Percentiles rank a stretch among this genome's conserved stretches.
Conservation (phyloP, 2,113 vertebrate species). For the Ochotona curzoniae region DNA sequence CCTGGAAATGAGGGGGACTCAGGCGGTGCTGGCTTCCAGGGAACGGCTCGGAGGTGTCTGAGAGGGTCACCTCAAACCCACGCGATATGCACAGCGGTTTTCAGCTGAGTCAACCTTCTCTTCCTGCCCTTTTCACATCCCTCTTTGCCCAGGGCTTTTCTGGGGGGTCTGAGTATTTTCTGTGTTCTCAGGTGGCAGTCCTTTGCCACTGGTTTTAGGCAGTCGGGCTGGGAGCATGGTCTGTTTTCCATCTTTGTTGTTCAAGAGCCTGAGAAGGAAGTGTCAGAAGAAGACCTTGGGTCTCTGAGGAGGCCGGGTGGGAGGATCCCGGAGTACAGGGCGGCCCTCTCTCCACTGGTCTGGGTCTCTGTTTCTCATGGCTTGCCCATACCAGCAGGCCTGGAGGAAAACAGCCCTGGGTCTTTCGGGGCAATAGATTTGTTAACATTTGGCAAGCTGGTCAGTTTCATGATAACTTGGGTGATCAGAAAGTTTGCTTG, state of each 20-base stretch:
- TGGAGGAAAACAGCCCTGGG: not conserved
- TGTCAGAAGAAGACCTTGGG: not conserved
- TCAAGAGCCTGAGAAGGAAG: not conserved
- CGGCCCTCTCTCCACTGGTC: not conserved
- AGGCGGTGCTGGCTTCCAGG: not conserved
- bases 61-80: not conserved
- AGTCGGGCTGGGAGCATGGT: not conserved
- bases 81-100: not conserved
- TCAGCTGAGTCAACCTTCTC: slow-evolving; percentile 42
- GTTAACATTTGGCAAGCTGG: not conserved
- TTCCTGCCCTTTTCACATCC: not conserved
- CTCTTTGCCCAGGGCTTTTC: not conserved
- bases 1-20: not conserved
- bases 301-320: not conserved
- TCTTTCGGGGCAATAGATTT: not conserved
- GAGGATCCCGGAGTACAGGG: not conserved
- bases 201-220: not conserved
- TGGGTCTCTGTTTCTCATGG: too few species aligned
- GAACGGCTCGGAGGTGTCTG: not conserved
- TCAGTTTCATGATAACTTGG: not conserved
- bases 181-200: not conserved
- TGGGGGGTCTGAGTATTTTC: not conserved
- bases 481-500: not conserved
- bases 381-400: too few species aligned
- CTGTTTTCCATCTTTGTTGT: not conserved